Conservation (phyloP, 2,888 invertebrate genomes). For the Netelia inedita region DNA sequence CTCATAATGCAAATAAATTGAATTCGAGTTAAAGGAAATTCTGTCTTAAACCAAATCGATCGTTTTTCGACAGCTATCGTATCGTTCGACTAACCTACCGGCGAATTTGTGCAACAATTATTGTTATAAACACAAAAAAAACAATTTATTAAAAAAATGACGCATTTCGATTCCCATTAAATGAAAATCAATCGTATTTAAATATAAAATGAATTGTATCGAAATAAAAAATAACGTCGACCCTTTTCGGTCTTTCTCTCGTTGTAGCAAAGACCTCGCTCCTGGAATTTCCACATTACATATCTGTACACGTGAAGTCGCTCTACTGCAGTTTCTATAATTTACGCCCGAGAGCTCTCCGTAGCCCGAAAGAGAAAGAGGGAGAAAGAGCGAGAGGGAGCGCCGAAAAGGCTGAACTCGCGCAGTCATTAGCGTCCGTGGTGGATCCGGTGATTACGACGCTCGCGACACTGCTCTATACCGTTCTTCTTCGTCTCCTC, state of each 20-base stretch:
- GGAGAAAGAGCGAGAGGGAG: background rate
- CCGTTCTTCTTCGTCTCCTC: conserved; percentile 35
- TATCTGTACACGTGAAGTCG: background rate
- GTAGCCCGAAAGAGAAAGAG: background rate
- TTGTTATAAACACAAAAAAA: no score
- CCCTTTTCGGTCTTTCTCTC: background rate
- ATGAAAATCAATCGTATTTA: background rate
- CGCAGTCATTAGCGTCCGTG: conserved; percentile 65
- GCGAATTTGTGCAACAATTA: no score
- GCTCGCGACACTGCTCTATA: conserved; percentile 45
- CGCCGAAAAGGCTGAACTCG: conserved; percentile 61
- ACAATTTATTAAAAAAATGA: no score
- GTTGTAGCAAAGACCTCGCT: background rate
- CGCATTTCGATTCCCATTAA: no score
- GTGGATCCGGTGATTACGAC: conserved; percentile 67
- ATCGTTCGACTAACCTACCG: no score
- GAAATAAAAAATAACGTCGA: background rate
- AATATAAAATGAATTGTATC: background rate
- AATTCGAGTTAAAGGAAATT: no score
- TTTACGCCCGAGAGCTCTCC: conserved; percentile 26
- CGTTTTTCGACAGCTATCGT: no score
- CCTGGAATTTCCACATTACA: background rate
- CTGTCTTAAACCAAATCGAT: no score
- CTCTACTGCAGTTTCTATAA: conserved; percentile 33
- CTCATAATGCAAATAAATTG: no score